These are phyloP conservation scores for Drosophila insularis DNA, from an alignment of 1,140 invertebrate species.

Conservation along the genomic window DNA sequence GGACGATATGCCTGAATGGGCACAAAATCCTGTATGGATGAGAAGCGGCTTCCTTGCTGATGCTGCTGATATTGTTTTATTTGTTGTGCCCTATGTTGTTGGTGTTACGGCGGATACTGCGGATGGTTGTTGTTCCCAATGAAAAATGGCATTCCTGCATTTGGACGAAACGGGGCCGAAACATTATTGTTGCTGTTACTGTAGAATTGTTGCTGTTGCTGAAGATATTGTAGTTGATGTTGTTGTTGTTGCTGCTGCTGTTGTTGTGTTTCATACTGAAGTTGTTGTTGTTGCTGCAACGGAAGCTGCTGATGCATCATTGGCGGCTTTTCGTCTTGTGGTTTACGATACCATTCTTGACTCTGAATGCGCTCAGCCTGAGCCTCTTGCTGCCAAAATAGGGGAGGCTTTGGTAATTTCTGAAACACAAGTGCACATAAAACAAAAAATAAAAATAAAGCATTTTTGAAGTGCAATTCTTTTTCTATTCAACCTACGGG, in stretches of 20 bases:
- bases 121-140: background rate
- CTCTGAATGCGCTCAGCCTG: conserved; percentile 15
- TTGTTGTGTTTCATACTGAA: background rate
- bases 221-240: background rate
- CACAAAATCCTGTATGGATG: conserved; percentile 60
- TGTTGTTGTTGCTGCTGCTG: background rate
- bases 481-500: conserved; percentile 17
- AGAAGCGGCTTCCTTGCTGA: conserved; percentile 15
- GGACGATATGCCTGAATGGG: conserved; percentile 68
- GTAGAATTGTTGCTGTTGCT: conserved; percentile 2
- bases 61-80: background rate
- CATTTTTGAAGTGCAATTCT: background rate
- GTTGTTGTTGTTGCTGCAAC: background rate
- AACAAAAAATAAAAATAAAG: background rate
- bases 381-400: conserved; percentile 63
- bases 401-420: conserved; percentile 61
- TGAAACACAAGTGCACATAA: conserved; percentile 1
- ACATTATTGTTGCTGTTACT: conserved; percentile 1
- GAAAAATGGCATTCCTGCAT: background rate
- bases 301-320: background rate
- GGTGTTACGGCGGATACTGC: background rate
- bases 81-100: conserved; percentile 12
- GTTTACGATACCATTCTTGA: conserved; percentile 12
- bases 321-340: background rate
- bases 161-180: background rate